Percentiles rank a stretch among this genome's conserved stretches.
These are phyloP conservation scores for Portunus trituberculatus DNA, from an alignment of 1,140 invertebrate genomes.

Conservation along the genomic window DNA sequence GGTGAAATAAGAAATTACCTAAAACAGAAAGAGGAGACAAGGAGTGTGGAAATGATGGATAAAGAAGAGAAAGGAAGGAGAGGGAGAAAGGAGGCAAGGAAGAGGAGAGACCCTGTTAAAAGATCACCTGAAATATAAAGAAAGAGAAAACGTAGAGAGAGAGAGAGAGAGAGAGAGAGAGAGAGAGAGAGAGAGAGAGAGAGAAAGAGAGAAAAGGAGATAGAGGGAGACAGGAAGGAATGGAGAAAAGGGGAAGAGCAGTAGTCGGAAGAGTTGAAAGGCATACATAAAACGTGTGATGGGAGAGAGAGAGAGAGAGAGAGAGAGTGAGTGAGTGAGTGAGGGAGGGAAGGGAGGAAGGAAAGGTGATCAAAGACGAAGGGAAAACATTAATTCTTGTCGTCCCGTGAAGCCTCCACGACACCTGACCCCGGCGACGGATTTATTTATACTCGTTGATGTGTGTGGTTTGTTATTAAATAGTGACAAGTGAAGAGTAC, in stretches of 20 bases:
- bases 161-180: not conserved
- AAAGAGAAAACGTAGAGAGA: not conserved
- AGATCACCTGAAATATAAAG: not conserved
- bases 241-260: slow-evolving; percentile 33
- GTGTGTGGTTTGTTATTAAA: not conserved
- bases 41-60: not conserved
- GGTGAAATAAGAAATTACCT: not conserved
- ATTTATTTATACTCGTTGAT: not conserved
- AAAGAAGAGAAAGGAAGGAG: not conserved
- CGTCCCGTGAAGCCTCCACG: not conserved
- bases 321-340: not conserved
- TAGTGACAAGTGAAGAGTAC: not conserved
- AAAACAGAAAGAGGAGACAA: not conserved
- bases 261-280: not conserved
- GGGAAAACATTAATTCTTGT: not conserved
- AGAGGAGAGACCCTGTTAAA: not conserved
- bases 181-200: not conserved
- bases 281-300: too few species aligned
- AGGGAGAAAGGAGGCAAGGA: not conserved
- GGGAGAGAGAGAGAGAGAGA: not conserved
- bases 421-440: not conserved
- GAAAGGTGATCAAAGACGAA: not conserved
- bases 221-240: not conserved
- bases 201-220: too few species aligned
- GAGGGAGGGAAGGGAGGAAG: not conserved